Base-by-base conservation (phyloP, 2,888 invertebrate species). In the Tachystola acroxantha region DNA sequence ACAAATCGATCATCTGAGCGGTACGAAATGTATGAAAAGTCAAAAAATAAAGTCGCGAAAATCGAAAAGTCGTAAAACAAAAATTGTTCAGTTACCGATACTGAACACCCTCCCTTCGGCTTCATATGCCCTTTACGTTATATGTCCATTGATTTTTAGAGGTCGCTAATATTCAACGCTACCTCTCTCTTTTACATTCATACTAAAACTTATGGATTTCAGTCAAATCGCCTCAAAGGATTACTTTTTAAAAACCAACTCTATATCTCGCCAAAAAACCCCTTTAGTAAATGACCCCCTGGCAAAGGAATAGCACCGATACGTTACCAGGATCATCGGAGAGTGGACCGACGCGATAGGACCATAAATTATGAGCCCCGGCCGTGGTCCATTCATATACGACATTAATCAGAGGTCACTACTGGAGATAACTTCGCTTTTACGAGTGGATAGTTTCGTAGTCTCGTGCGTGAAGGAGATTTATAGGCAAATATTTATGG, bases 311-410 rank as follows among this genome's bases (percentile, higher is more conserved):
- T 66, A 56, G 58, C 57, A 32, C 48, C 63, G 58, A 74, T 74
- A 70, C 60, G 67, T 71, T 63, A 68, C 55, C 33, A 49, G 67
- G 70, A 70, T 66, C 69, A 67, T 58, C 56, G 61, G 51, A 46
- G 44, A 55, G 53, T 54, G 53, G 53, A 43, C 50, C 42, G 38
- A 32, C 31, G 40, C 46, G 55, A 56, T 54, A 54, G 50, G 39
- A 35, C 56, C 40, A 53, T 59, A 40, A 36, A 40, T 36, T 36
- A 40, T 40, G 39, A 33, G 36, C 32, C 36, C 27, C 24, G 30
- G 27, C 36, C 40, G 31, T 19, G 37, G 32, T 33, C 37, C 44
- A 44, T 44, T 44, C 41, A 44, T 44, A 44, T 34, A 37, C 44
- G 32, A 36, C 41, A 44, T 44, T 41, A 39, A 44, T 45, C 42